These are phyloP conservation scores for Octodonta nipae DNA, from an alignment of 2,888 invertebrate genomes.

Conservation along the genomic window DNA sequence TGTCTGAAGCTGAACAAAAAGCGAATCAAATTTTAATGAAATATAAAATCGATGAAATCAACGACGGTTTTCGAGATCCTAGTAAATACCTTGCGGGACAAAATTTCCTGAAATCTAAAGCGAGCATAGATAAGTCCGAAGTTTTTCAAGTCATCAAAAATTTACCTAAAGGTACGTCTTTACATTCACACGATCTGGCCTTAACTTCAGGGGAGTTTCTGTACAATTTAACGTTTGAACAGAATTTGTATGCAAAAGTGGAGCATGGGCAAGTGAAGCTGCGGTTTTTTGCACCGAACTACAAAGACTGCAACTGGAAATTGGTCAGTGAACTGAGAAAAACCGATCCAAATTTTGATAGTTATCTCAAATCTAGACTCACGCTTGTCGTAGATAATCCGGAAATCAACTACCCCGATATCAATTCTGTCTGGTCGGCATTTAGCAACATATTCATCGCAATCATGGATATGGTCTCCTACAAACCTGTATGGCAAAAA, in stretches of 20 bases:
- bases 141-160: slow-evolving; percentile 50
- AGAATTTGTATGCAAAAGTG: slow-evolving; percentile 9
- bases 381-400: slow-evolving; percentile 40
- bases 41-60: slow-evolving; percentile 24
- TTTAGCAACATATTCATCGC: slow-evolving; percentile 39
- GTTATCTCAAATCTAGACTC: slow-evolving; percentile 39
- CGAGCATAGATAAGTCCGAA: slow-evolving; percentile 44
- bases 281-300: slow-evolving; percentile 8
- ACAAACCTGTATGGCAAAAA: slow-evolving; percentile 42
- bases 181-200: slow-evolving; percentile 56
- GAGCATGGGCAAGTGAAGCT: slow-evolving; percentile 4
- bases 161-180: slow-evolving; percentile 61
- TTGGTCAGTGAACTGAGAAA: slow-evolving; percentile 15
- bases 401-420: slow-evolving; percentile 24
- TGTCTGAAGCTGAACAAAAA: slow-evolving; percentile 21
- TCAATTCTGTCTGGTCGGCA: slow-evolving; percentile 38
- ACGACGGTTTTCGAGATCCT: slow-evolving; percentile 22
- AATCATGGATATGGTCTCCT: slow-evolving; percentile 36
- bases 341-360: slow-evolving; percentile 35
- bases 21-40: slow-evolving; percentile 26
- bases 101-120: slow-evolving; percentile 51
- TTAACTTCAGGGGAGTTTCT: slow-evolving; percentile 48
- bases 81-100: slow-evolving; percentile 45
- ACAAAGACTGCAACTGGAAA: slow-evolving; percentile 16
- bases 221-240: slow-evolving; percentile 46